These are phyloP conservation scores for Notarius quadriscutis DNA, from an alignment of 2,113 vertebrate species.

Conservation along the genomic window DNA sequence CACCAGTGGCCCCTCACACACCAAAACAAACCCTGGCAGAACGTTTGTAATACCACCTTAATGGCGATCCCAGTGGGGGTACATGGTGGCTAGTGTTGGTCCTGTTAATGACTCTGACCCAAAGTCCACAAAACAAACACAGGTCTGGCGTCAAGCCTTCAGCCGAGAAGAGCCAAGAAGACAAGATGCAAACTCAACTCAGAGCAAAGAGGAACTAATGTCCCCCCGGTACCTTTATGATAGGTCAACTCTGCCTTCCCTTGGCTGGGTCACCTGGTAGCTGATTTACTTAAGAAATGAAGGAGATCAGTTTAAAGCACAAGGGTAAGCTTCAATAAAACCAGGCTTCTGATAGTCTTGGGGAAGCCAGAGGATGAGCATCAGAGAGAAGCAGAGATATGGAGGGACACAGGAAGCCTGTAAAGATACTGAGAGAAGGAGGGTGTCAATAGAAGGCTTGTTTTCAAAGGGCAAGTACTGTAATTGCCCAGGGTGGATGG, in stretches of 20 bases:
- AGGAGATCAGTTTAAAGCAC: slow-evolving; percentile 53
- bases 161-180: not conserved
- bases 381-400: slow-evolving; percentile 32
- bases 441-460: slow-evolving; percentile 54
- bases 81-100: slow-evolving; percentile 62
- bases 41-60: slow-evolving; percentile 72
- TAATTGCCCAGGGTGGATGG: slow-evolving; percentile 64
- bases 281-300: slow-evolving; percentile 55
- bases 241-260: not conserved
- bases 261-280: slow-evolving; percentile 44
- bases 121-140: slow-evolving; percentile 18
- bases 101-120: slow-evolving; percentile 67
- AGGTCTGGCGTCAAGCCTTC: slow-evolving; percentile 10
- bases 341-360: slow-evolving; percentile 52
- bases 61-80: slow-evolving; percentile 72
- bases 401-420: slow-evolving; percentile 39
- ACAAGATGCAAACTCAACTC: not conserved
- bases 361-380: slow-evolving; percentile 33
- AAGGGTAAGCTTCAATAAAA: slow-evolving; percentile 43
- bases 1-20: slow-evolving; percentile 64
- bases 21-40: slow-evolving; percentile 78
- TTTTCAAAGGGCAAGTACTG: slow-evolving; percentile 73
- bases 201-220: not conserved
- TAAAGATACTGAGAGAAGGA: slow-evolving; percentile 38
- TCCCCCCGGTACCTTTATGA: slow-evolving; percentile 2